These are phyloP conservation scores for Athetis lepigone DNA, from an alignment of 2,888 invertebrate genomes.

Conservation along the genomic window DNA sequence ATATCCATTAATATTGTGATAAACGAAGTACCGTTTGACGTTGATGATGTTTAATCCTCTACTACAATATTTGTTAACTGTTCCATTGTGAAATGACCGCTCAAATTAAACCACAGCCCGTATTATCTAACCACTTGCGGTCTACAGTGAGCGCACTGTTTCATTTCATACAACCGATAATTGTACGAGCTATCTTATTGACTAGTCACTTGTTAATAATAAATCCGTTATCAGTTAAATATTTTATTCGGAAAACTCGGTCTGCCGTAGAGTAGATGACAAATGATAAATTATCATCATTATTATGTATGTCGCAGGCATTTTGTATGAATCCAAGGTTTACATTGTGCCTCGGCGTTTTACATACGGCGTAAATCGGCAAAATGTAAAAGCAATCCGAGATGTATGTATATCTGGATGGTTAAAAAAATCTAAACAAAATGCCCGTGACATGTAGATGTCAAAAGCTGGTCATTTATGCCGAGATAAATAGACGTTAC, in stretches of 20 bases:
- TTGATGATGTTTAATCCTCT: conserved; percentile 19
- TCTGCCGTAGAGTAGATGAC: conserved; percentile 4
- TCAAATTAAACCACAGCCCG: conserved; percentile 33
- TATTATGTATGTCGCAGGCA: no score
- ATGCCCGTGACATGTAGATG: no score
- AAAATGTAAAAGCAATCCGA: no score
- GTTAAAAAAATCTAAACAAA: no score
- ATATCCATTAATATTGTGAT: conserved; percentile 19
- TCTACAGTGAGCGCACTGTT: conserved; percentile 37
- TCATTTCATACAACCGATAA: conserved; percentile 50
- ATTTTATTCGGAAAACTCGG: conserved; percentile 19
- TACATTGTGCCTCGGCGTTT: no score
- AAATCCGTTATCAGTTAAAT: conserved; percentile 36
- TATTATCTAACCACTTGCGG: conserved; percentile 37
- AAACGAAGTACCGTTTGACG: background rate
- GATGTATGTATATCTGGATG: no score
- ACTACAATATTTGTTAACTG: conserved; percentile 38
- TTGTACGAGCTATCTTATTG: conserved; percentile 46
- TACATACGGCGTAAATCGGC: no score
- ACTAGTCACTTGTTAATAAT: conserved; percentile 42
- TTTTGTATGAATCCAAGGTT: no score
- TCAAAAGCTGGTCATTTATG: conserved; percentile 2
- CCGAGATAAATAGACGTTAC: no score
- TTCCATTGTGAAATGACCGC: conserved; percentile 23
- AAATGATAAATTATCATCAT: conserved; percentile 13